These are phyloP conservation scores for Pemphigus obesinymphae DNA, from an alignment of 1,140 invertebrate species.

Conservation along the genomic window DNA sequence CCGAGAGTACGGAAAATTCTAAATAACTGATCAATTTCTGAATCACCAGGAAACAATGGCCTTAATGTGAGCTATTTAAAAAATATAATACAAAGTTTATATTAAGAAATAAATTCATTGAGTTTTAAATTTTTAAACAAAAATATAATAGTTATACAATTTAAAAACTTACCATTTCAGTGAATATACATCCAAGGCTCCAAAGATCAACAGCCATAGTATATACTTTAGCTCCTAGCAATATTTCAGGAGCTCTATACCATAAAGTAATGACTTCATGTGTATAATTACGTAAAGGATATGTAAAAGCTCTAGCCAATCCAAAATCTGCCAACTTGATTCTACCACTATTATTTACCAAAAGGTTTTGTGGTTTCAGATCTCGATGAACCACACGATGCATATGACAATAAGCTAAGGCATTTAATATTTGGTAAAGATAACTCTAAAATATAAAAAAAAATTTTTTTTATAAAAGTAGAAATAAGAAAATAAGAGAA, in stretches of 20 bases:
- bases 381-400: slow-evolving; percentile 82
- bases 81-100: not conserved
- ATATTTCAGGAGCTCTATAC: slow-evolving; percentile 93
- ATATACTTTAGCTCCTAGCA: slow-evolving; percentile 85
- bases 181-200: slow-evolving; percentile 93
- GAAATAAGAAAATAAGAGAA: too few relatives aligned
- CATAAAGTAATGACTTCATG: slow-evolving; percentile 95
- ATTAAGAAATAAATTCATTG: too few relatives aligned
- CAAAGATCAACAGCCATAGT: slow-evolving; percentile 88
- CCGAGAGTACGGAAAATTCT: slow-evolving; percentile 86
- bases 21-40: slow-evolving; percentile 95
- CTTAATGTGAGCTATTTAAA: slow-evolving; percentile 65
- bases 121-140: too few relatives aligned
- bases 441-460: slow-evolving; percentile 63
- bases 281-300: slow-evolving; percentile 80
- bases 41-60: slow-evolving; percentile 88
- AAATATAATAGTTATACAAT: not conserved
- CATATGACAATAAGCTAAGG: slow-evolving; percentile 87
- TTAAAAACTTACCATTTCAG: slow-evolving; percentile 71
- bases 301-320: slow-evolving; percentile 72
- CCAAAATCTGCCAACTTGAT: slow-evolving; percentile 92
- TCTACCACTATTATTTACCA: slow-evolving; percentile 71
- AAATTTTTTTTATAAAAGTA: not conserved
- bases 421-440: slow-evolving; percentile 83
- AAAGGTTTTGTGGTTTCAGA: slow-evolving; percentile 86